Conservation (phyloP, 2,888 invertebrate species). For the Amblyjoppa proteus region DNA sequence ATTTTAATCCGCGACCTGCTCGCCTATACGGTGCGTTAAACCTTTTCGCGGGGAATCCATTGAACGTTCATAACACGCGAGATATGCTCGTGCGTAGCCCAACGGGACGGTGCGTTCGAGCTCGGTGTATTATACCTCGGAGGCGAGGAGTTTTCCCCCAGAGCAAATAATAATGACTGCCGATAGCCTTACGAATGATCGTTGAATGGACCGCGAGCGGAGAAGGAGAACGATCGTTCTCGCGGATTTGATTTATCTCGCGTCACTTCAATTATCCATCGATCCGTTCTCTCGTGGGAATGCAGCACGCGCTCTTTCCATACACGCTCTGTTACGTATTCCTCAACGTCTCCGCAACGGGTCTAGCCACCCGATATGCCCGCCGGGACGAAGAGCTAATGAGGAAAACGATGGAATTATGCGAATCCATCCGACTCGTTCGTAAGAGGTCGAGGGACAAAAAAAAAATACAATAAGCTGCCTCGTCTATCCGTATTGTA, state of each 20-base stretch:
- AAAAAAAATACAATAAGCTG: constrained; percentile 27
- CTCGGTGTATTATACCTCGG: neutral
- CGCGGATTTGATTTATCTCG: constrained; percentile 61
- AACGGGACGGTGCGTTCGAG: constrained; percentile 23
- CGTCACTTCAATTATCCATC: constrained; percentile 64
- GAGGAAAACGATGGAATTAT: constrained; percentile 61
- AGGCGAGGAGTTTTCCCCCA: constrained; percentile 46
- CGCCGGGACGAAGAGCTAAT: constrained; percentile 49
- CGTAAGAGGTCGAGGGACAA: constrained; percentile 50
- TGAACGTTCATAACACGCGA: constrained; percentile 38
- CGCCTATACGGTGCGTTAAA: neutral
- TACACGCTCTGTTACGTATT: constrained; percentile 62
- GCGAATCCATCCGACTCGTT: constrained; percentile 50
- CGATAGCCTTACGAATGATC: constrained; percentile 60
- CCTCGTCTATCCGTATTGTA: constrained; percentile 39
- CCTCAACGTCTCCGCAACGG: constrained; percentile 54
- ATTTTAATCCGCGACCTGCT: constrained; percentile 46
- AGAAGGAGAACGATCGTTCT: constrained; percentile 24
- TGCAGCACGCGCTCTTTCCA: constrained; percentile 22
- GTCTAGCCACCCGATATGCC: constrained; percentile 5
- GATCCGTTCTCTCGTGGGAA: constrained; percentile 65
- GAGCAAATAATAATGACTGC: constrained; percentile 54
- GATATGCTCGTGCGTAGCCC: constrained; percentile 35
- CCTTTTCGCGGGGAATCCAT: constrained; percentile 26
- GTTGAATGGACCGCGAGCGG: constrained; percentile 48